Percentiles rank a stretch among this genome's conserved stretches.
phyloP scores from a whole-genome alignment of 23 tunicate genomes.

The Styela plicata region DNA sequence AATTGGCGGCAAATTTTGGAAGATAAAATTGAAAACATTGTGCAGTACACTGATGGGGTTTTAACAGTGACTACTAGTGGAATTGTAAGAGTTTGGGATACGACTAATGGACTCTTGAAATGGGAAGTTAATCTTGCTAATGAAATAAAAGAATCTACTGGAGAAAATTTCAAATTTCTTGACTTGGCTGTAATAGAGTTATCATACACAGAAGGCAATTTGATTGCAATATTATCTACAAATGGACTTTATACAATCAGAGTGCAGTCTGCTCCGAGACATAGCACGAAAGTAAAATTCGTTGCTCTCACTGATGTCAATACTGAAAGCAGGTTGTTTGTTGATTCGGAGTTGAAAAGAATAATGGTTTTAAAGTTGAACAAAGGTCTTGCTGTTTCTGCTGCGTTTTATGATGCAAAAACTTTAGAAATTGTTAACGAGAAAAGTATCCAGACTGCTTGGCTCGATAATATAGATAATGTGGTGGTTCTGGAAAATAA shows the following conservation, averaged over 20 bases:
- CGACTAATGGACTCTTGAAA: constrained; percentile 47
- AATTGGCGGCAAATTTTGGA: constrained; percentile 44
- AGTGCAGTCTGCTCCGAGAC: constrained; percentile 6
- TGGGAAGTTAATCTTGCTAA: constrained; percentile 44
- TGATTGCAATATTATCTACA: constrained; percentile 47
- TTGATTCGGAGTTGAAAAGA: neutral
- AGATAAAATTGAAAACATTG: constrained; percentile 40
- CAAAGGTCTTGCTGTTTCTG: neutral
- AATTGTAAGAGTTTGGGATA: constrained; percentile 51
- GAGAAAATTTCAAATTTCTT: constrained; percentile 27
- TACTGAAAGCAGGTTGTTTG: neutral
- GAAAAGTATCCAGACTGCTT: constrained; percentile 12
- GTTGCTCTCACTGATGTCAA: neutral
- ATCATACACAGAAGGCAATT: constrained; percentile 57
- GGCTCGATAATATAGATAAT: constrained; percentile 3
- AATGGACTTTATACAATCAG: constrained; percentile 8
- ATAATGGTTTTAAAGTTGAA: neutral
- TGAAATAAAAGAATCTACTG: constrained; percentile 12
- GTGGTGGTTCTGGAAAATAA: constrained; percentile 7
- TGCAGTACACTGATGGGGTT: constrained; percentile 44
- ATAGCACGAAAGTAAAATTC: neutral
- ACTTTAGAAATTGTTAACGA: neutral
- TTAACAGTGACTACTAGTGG: constrained; percentile 41
- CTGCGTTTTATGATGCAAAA: constrained; percentile 8
- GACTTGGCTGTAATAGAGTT: constrained; percentile 46